Evolutionary conservation across 2,113 vertebrate genomes (phyloP).

Genomic region (Larimichthys crocea): DNA sequence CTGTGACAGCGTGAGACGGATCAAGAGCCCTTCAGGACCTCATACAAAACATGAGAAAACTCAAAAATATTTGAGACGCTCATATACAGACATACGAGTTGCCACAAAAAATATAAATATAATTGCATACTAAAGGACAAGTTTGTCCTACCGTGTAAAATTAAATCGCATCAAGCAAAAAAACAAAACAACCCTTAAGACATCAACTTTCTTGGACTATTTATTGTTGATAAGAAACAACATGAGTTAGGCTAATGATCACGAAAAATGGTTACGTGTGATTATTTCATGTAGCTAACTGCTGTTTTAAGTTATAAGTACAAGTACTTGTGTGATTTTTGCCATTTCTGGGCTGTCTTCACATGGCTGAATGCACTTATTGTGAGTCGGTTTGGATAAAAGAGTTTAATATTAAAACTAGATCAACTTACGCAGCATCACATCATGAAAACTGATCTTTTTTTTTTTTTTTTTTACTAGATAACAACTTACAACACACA

Average conservation of each 20-base stretch:
- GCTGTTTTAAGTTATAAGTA: background rate
- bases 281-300: background rate
- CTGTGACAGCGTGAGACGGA: constrained; percentile 22
- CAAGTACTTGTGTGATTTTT: background rate
- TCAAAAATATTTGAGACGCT: background rate
- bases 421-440: background rate
- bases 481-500: too few species aligned
- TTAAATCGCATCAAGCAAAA: background rate
- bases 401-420: background rate
- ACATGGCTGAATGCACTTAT: too few species aligned
- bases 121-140: background rate
- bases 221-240: background rate
- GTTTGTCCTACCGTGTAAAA: background rate
- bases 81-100: background rate
- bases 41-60: constrained; percentile 12
- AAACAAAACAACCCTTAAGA: background rate
- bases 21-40: constrained; percentile 3
- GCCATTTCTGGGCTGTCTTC: too few species aligned
- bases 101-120: background rate
- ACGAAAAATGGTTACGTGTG: background rate
- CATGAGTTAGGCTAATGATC: background rate
- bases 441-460: background rate
- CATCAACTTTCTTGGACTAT: background rate
- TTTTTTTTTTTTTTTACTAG: too few species aligned
- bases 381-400: too few species aligned